A percentile compares a stretch with the other conserved stretches of the same genome.
These are phyloP conservation scores for Stratiomys singularior DNA, from an alignment of 2,888 invertebrate genomes.

Conservation along the genomic window DNA sequence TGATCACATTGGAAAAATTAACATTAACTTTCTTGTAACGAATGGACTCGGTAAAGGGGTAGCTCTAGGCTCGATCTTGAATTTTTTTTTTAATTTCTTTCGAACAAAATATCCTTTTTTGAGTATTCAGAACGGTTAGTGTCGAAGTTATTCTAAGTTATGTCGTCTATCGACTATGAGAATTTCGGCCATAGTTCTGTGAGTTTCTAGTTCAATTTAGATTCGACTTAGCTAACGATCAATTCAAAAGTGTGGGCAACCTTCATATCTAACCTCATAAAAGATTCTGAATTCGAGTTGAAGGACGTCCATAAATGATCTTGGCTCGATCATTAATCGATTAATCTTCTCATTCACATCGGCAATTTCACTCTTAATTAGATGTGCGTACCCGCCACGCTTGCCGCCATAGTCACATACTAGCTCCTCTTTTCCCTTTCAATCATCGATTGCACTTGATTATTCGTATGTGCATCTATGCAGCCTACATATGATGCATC, in stretches of 20 bases:
- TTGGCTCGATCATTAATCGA: slow-evolving; percentile 41
- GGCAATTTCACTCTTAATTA: slow-evolving; percentile 42
- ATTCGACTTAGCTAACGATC: neutral
- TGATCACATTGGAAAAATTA: too few relatives aligned
- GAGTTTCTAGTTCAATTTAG: neutral
- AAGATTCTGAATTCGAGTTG: slow-evolving; percentile 28
- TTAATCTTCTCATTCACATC: slow-evolving; percentile 37
- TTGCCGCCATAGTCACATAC: neutral
- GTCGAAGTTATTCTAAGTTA: too few relatives aligned
- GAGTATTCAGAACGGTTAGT: too few relatives aligned
- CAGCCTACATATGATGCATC: neutral
- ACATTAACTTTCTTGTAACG: too few relatives aligned
- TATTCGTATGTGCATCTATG: neutral
- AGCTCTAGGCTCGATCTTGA: too few relatives aligned
- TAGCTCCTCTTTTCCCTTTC: neutral
- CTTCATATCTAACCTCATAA: too few relatives aligned
- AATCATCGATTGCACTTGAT: slow-evolving; percentile 5
- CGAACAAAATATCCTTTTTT: too few relatives aligned
- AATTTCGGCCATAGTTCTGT: too few relatives aligned
- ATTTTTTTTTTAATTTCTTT: too few relatives aligned
- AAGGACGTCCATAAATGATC: slow-evolving; percentile 40
- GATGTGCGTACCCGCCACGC: slow-evolving; percentile 21
- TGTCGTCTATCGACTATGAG: too few relatives aligned
- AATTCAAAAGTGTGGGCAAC: neutral
- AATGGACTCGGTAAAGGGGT: too few relatives aligned